phyloP scores from a whole-genome alignment of 2,797 vertebrate species.

The Naso thynnoides region DNA sequence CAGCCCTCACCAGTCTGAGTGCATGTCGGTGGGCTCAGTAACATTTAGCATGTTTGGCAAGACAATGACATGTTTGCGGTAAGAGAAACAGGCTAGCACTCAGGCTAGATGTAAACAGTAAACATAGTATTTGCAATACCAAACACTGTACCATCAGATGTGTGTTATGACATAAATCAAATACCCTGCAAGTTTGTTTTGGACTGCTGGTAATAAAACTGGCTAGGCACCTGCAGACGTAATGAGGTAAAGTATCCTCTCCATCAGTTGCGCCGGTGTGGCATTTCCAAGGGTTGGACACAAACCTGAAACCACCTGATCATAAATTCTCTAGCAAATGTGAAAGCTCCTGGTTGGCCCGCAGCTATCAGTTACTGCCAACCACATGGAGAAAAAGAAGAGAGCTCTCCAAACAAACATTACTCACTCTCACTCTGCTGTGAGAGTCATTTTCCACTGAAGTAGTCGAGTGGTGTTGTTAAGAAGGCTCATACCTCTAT shows the following conservation, averaged over 20 bases:
- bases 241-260: conserved; percentile 67
- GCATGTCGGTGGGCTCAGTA: conserved; percentile 35
- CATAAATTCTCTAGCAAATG: conserved; percentile 73
- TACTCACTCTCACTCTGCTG: conserved; percentile 51
- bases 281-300: conserved; percentile 72
- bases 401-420: conserved; percentile 58
- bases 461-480: conserved; percentile 23
- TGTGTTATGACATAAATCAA: conserved; percentile 45
- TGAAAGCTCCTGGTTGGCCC: conserved; percentile 63
- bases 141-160: conserved; percentile 18
- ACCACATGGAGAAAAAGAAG: conserved; percentile 57
- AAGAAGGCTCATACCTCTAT: conserved; percentile 11
- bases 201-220: conserved; percentile 44
- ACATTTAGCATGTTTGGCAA: conserved; percentile 53
- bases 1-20: conserved; percentile 28
- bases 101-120: conserved; percentile 47
- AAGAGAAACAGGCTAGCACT: conserved; percentile 25
- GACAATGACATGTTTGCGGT: conserved; percentile 44
- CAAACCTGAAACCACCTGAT: conserved; percentile 72
- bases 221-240: conserved; percentile 76
- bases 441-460: conserved; percentile 35
- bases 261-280: conserved; percentile 59
- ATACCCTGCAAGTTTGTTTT: conserved; percentile 54
- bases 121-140: conserved; percentile 32
- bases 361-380: conserved; percentile 62